phyloP scores from a whole-genome alignment of 2,797 vertebrate genomes.

The Hephaestus fuliginosus region DNA sequence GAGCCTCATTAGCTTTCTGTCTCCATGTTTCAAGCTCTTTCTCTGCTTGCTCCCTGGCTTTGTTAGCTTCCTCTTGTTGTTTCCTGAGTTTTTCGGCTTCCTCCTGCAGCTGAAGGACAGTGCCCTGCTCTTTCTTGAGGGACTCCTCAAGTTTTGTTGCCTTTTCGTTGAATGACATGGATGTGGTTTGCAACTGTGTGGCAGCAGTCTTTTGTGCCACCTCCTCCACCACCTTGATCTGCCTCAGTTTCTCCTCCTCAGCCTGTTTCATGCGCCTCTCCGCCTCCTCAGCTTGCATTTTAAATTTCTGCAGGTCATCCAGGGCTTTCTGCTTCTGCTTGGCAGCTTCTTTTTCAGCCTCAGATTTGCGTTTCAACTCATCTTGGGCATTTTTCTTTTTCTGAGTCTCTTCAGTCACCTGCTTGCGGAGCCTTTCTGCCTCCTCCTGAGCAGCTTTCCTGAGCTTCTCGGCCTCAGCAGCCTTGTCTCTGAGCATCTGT shows the following conservation, averaged over 20 bases:
- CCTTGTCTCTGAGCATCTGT: conserved; percentile 86
- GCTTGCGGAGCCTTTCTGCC: conserved; percentile 92
- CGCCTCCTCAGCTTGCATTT: conserved; percentile 93
- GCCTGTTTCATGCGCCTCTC: conserved; percentile 93
- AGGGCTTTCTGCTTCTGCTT: conserved; percentile 94
- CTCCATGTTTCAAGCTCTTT: conserved; percentile 95
- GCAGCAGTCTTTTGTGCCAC: conserved; percentile 90
- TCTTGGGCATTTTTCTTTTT: conserved; percentile 95
- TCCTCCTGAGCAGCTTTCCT: conserved; percentile 92
- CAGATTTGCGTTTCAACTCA: conserved; percentile 91
- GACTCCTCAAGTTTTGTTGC: conserved; percentile 91
- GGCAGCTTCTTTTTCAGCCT: conserved; percentile 92
- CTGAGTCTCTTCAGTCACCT: conserved; percentile 94
- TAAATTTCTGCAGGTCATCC: conserved; percentile 91
- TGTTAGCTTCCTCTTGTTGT: conserved; percentile 91
- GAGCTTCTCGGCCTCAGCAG: conserved; percentile 91
- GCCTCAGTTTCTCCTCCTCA: conserved; percentile 91
- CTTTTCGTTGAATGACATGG: conserved; percentile 87
- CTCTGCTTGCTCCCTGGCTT: conserved; percentile 90
- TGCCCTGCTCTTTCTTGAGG: conserved; percentile 91
- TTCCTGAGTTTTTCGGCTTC: conserved; percentile 90
- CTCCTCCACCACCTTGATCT: conserved; percentile 92
- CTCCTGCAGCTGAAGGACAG: conserved; percentile 91
- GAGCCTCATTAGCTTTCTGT: conserved; percentile 96
- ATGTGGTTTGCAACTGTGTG: conserved; percentile 89